A percentile compares a stretch with the other conserved stretches of the same genome.
phyloP scores from a whole-genome alignment of 37 sponge, comb jelly and placozoan species.

The Trichoplax adhaerens region DNA sequence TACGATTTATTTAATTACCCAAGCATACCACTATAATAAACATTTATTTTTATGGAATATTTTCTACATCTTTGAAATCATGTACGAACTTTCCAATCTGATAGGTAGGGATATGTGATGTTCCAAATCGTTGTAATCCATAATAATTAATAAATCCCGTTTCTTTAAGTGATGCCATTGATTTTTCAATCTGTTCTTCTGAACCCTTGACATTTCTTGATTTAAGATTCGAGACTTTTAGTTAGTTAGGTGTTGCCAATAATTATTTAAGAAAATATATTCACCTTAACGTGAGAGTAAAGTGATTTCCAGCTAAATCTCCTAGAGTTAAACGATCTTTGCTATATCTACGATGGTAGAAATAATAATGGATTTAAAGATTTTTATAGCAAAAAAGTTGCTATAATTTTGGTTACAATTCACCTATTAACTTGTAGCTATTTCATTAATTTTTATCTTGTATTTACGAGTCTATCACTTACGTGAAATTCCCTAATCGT shows the following conservation, averaged over 20 bases:
- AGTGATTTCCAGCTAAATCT: constrained; percentile 53
- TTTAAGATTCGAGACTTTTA: background rate
- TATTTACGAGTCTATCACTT: too few species aligned
- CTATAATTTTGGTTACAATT: too few species aligned
- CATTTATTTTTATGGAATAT: background rate
- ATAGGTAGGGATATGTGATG: constrained; percentile 44
- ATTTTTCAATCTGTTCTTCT: constrained; percentile 11
- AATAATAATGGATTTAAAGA: too few species aligned
- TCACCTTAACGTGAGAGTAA: constrained; percentile 60
- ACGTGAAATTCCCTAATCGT: constrained; percentile 52
- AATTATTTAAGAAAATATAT: background rate
- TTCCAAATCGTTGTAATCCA: constrained; percentile 95
- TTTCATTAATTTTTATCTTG: too few species aligned
- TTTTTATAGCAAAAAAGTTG: too few species aligned
- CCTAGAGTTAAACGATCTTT: constrained; percentile 47
- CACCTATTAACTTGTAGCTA: too few species aligned
- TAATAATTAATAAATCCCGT: constrained; percentile 89
- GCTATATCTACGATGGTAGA: constrained; percentile 22
- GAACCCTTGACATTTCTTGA: constrained; percentile 38
- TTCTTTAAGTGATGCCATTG: constrained; percentile 36
- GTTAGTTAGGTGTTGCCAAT: background rate
- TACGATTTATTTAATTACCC: background rate
- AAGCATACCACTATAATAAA: background rate
- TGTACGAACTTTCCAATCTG: constrained; percentile 43
- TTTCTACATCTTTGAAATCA: background rate